phyloP scores from a whole-genome alignment of 92 coral and sea anemone species.

The Siderastrea radians region DNA sequence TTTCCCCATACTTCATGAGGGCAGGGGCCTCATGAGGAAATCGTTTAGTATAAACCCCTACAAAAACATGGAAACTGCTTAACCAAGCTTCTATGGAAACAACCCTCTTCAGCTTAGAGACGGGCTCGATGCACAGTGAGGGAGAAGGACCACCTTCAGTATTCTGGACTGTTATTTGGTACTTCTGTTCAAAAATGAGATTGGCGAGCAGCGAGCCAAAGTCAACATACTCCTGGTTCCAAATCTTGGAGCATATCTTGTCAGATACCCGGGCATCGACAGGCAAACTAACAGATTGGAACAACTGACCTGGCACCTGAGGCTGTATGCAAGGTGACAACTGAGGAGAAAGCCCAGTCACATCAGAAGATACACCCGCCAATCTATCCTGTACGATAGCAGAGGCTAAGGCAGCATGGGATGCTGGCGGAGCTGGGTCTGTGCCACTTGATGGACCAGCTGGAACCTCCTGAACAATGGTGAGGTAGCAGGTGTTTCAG shows the following conservation, averaged over 20 bases:
- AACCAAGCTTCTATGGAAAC: constrained; percentile 44
- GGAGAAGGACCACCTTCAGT: constrained; percentile 25
- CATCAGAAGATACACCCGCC: background rate
- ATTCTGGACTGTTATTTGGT: constrained; percentile 31
- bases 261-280: constrained; percentile 35
- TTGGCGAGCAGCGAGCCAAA: constrained; percentile 28
- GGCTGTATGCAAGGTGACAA: background rate
- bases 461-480: background rate
- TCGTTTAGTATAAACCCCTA: constrained; percentile 45
- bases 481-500: background rate
- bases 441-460: background rate
- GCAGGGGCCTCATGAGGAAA: constrained; percentile 77
- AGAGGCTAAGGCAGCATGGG: background rate
- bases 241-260: constrained; percentile 36
- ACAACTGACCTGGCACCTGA: background rate
- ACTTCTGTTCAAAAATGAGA: constrained; percentile 28
- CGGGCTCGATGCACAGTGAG: constrained; percentile 37
- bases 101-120: constrained; percentile 37
- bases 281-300: constrained; percentile 11
- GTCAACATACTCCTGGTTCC: constrained; percentile 41
- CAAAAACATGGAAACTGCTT: constrained; percentile 48
- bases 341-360: background rate
- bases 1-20: constrained; percentile 72
- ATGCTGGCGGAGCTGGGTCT: background rate
- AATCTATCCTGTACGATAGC: background rate